phyloP scores from a whole-genome alignment of 2,113 vertebrate genomes.

The Antechinus stuartii region DNA sequence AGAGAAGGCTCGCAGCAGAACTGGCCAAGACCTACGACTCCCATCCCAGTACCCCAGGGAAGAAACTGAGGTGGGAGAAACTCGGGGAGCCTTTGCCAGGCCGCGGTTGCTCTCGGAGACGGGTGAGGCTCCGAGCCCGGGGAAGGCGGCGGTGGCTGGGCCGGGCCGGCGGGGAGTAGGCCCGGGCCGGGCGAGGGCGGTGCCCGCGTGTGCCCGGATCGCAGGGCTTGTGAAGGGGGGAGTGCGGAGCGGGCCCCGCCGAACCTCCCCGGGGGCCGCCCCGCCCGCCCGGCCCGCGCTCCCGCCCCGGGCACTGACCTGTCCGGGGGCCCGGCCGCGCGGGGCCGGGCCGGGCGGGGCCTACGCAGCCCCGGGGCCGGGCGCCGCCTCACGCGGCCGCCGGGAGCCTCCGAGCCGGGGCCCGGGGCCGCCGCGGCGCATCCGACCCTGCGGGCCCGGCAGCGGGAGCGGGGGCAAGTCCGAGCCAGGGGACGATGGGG shows the following conservation, averaged over 20 bases:
- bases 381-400: slow-evolving; percentile 71
- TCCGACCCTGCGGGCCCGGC: slow-evolving; percentile 70
- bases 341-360: slow-evolving; percentile 78
- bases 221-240: slow-evolving; percentile 39
- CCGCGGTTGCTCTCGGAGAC: neutral
- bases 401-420: slow-evolving; percentile 79
- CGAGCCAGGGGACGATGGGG: slow-evolving; percentile 58
- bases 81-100: neutral
- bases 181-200: slow-evolving; percentile 55
- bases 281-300: slow-evolving; percentile 58
- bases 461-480: neutral
- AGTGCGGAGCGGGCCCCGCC: slow-evolving; percentile 67
- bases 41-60: neutral
- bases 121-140: neutral
- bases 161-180: slow-evolving; percentile 15
- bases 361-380: slow-evolving; percentile 73
- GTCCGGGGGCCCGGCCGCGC: slow-evolving; percentile 74
- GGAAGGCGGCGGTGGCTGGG: neutral
- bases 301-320: slow-evolving; percentile 79
- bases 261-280: neutral
- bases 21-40: neutral
- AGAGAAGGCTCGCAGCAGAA: neutral
- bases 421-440: slow-evolving; percentile 77
- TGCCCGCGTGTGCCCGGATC: slow-evolving; percentile 70
- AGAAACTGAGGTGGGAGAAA: neutral